These are phyloP conservation scores for Gambelia wislizenii DNA, from an alignment of 2,797 vertebrate genomes.

Conservation along the genomic window DNA sequence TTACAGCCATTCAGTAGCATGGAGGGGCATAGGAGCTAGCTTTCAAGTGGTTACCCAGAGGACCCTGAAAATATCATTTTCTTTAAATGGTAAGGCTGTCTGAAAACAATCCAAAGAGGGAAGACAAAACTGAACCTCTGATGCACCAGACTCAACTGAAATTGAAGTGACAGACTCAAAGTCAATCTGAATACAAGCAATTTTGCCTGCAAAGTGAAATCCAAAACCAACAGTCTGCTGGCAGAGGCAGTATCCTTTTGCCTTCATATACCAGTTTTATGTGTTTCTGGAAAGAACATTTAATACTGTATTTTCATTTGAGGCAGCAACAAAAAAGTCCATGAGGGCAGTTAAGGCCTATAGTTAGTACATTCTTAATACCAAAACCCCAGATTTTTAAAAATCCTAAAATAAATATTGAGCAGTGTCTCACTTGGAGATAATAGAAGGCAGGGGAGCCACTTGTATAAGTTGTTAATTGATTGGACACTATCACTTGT, in stretches of 20 bases:
- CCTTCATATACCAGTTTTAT: neutral
- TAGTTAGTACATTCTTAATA: neutral
- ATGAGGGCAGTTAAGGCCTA: neutral
- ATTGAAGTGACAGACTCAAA: neutral
- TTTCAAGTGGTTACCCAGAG: neutral
- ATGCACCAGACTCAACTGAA: neutral
- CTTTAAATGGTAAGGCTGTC: neutral
- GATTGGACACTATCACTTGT: too few relatives aligned
- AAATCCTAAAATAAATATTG: neutral
- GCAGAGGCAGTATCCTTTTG: neutral
- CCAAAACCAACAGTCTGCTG: neutral
- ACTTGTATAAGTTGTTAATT: neutral
- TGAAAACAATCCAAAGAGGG: neutral
- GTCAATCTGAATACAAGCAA: neutral
- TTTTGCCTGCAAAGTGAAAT: neutral
- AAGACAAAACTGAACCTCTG: neutral
- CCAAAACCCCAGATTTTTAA: neutral
- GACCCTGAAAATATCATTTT: neutral
- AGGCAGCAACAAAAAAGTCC: neutral
- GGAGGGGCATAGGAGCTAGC: neutral
- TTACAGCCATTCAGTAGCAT: neutral
- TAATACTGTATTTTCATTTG: neutral
- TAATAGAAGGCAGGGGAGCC: neutral
- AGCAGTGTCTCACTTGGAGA: neutral
- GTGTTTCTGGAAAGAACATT: neutral